Conservation (phyloP, 2,888 invertebrate genomes). For the Chironomus tentans region DNA sequence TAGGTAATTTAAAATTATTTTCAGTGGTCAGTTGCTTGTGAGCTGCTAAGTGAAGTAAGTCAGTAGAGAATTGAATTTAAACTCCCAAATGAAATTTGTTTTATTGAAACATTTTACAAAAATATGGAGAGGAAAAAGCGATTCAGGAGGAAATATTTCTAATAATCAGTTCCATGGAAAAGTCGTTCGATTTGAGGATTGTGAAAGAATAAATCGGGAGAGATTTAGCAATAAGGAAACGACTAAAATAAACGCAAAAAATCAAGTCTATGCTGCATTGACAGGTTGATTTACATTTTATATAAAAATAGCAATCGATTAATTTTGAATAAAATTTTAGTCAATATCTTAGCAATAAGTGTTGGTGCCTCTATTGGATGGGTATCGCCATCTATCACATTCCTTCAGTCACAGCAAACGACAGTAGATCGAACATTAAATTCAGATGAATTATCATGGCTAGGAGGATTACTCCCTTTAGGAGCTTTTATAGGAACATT, state of each 20-base stretch:
- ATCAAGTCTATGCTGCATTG: constrained; percentile 10
- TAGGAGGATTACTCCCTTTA: constrained; percentile 30
- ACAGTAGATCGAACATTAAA: constrained; percentile 37
- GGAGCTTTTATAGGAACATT: constrained; percentile 35
- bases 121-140: no score
- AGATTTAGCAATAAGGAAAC: neutral
- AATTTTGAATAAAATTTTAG: neutral
- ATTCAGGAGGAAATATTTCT: no score
- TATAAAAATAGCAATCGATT: no score
- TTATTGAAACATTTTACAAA: neutral
- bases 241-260: neutral
- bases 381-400: constrained; percentile 37
- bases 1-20: neutral
- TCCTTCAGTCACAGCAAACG: constrained; percentile 34
- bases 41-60: no score
- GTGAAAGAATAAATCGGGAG: neutral
- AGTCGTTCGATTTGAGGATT: constrained; percentile 1
- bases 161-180: neutral
- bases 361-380: constrained; percentile 33
- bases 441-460: constrained; percentile 32
- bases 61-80: no score
- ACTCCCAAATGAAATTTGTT: neutral
- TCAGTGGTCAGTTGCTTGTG: no score
- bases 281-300: neutral
- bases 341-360: neutral